Conservation (phyloP, 2,113 vertebrate genomes). For the Thalassoma bifasciatum region DNA sequence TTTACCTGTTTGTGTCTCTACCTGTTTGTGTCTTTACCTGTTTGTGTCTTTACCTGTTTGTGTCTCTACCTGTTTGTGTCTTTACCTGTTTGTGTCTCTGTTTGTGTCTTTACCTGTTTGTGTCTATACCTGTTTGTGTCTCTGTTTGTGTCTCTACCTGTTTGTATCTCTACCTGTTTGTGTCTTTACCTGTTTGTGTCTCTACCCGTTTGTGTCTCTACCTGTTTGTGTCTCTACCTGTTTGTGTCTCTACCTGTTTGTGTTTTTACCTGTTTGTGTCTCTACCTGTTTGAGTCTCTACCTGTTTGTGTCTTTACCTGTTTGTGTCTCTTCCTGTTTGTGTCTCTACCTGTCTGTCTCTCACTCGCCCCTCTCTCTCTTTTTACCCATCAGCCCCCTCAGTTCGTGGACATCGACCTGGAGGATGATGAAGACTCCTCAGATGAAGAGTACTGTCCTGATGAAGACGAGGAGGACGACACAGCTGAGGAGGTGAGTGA, state of each 20-base stretch:
- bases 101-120: background rate
- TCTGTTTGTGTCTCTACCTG: too few relatives aligned
- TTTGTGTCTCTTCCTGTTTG: background rate
- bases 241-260: too few relatives aligned
- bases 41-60: too few relatives aligned
- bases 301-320: too few relatives aligned
- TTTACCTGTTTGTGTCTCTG: background rate
- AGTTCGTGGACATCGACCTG: constrained; percentile 96
- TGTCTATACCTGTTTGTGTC: background rate
- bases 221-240: background rate
- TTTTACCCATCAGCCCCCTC: constrained; percentile 92
- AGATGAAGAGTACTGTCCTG: constrained; percentile 96
- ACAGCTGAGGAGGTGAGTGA: constrained; percentile 89
- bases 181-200: too few relatives aligned
- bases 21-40: background rate
- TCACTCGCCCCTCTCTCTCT: too few relatives aligned
- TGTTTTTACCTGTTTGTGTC: background rate
- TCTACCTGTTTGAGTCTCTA: background rate
- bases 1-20: background rate
- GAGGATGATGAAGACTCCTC: constrained; percentile 96
- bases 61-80: background rate
- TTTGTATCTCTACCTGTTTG: too few relatives aligned
- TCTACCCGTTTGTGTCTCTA: background rate
- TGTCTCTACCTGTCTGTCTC: background rate
- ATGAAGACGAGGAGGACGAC: constrained; percentile 95